Conservation (phyloP, 2,113 vertebrate species). For the Pao palembangensis region DNA sequence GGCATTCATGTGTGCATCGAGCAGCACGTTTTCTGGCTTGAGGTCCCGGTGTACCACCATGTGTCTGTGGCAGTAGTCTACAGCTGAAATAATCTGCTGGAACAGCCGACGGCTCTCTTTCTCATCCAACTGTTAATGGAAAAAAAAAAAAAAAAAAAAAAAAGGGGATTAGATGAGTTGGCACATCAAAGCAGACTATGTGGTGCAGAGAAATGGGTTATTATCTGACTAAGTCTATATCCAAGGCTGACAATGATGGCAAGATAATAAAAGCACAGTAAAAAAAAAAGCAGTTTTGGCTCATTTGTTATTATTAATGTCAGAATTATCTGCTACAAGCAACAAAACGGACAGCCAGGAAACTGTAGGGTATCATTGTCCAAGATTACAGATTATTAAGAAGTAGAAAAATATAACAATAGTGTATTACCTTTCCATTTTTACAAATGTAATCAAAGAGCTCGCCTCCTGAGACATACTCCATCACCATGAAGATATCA, state of each 20-base stretch:
- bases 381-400: too few relatives aligned
- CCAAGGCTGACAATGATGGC: background rate
- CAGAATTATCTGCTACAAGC: too few relatives aligned
- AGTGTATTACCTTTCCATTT: conserved; percentile 92
- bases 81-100: conserved; percentile 97
- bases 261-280: too few relatives aligned
- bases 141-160: conserved; percentile 11
- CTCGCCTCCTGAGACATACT: conserved; percentile 97
- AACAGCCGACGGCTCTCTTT: conserved; percentile 95
- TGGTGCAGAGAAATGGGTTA: too few relatives aligned
- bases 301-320: too few relatives aligned
- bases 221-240: conserved; percentile 6
- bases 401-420: too few relatives aligned
- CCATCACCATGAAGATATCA: conserved; percentile 99
- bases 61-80: conserved; percentile 97
- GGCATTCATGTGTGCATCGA: conserved; percentile 98
- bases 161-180: conserved; percentile 37
- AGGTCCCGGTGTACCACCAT: conserved; percentile 99
- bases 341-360: background rate
- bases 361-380: too few relatives aligned
- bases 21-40: conserved; percentile 98
- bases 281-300: background rate
- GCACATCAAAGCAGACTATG: conserved; percentile 2
- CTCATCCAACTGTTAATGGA: conserved; percentile 85
- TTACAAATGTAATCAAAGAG: conserved; percentile 99